Evolutionary conservation across 2,113 vertebrate species (phyloP).

Genomic region (Lanius collurio): DNA sequence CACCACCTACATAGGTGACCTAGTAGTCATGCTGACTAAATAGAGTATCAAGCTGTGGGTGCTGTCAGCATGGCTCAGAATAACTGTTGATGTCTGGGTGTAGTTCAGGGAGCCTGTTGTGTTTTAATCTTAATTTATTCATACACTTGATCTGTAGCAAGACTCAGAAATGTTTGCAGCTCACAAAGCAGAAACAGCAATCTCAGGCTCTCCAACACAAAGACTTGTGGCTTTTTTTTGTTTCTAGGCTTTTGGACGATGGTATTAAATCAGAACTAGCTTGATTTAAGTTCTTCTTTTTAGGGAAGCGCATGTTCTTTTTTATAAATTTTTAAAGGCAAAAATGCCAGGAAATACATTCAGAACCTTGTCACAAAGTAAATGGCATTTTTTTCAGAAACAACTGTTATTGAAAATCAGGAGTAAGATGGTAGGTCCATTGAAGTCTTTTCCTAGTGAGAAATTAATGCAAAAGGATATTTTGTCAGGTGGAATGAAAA

Average conservation of each 20-base stretch:
- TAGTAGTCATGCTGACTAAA: slow-evolving; percentile 22
- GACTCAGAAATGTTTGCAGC: not conserved
- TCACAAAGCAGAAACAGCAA: not conserved
- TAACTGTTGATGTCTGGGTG: not conserved
- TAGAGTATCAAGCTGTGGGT: slow-evolving; percentile 5
- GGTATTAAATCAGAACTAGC: not conserved
- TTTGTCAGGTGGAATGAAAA: not conserved
- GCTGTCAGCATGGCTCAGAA: not conserved
- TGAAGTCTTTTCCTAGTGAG: not conserved
- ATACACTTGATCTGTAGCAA: not conserved
- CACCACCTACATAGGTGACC: not conserved
- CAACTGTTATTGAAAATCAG: not conserved
- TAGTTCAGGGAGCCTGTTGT: not conserved
- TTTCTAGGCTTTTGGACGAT: not conserved
- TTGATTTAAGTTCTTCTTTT: not conserved
- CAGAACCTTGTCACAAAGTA: not conserved
- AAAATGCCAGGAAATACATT: not conserved
- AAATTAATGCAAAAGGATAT: not conserved
- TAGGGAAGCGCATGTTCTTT: not conserved
- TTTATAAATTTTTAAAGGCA: not conserved
- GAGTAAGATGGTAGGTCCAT: not conserved
- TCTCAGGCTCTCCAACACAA: not conserved
- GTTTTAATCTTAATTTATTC: slow-evolving; percentile 16
- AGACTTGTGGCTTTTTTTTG: not conserved
- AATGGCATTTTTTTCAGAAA: not conserved